These are phyloP conservation scores for Calliphora vomitoria DNA, from an alignment of 2,888 invertebrate genomes.

Conservation along the genomic window DNA sequence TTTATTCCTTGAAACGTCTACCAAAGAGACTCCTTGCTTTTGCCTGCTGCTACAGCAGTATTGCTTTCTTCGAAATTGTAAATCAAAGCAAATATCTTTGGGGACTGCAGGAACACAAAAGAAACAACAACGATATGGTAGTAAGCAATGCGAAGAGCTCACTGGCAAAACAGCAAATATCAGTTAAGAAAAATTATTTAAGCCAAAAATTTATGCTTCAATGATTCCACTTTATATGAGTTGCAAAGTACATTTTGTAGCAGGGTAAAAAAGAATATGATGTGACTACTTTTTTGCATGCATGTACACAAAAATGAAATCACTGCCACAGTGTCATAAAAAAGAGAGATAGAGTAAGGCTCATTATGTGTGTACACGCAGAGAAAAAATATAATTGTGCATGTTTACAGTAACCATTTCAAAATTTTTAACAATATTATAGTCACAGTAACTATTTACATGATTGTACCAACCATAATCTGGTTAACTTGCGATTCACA, in stretches of 20 bases:
- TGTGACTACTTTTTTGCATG: background rate
- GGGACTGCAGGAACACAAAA: conserved; percentile 12
- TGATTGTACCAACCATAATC: too few relatives aligned
- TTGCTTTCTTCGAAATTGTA: conserved; percentile 26
- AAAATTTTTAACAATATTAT: too few relatives aligned
- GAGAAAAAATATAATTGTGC: too few relatives aligned
- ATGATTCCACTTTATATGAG: conserved; percentile 40
- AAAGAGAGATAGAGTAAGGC: background rate
- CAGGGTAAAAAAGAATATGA: background rate
- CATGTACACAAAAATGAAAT: background rate
- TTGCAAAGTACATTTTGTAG: background rate
- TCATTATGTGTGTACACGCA: too few relatives aligned
- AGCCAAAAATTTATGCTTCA: conserved; percentile 59
- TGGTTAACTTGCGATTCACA: too few relatives aligned
- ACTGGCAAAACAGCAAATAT: conserved; percentile 30
- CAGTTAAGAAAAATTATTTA: conserved; percentile 50
- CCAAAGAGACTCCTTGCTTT: background rate
- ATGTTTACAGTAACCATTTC: too few relatives aligned
- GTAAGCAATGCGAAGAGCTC: background rate
- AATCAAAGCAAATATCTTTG: conserved; percentile 60
- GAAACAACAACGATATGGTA: background rate
- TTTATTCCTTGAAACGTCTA: conserved; percentile 62
- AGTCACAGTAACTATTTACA: too few relatives aligned
- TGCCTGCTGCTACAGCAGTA: background rate
- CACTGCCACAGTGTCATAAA: background rate